A percentile compares a stretch with the other conserved stretches of the same genome.
Conservation (phyloP, 2,888 invertebrate species). For the Eristalinus sepulchralis region DNA sequence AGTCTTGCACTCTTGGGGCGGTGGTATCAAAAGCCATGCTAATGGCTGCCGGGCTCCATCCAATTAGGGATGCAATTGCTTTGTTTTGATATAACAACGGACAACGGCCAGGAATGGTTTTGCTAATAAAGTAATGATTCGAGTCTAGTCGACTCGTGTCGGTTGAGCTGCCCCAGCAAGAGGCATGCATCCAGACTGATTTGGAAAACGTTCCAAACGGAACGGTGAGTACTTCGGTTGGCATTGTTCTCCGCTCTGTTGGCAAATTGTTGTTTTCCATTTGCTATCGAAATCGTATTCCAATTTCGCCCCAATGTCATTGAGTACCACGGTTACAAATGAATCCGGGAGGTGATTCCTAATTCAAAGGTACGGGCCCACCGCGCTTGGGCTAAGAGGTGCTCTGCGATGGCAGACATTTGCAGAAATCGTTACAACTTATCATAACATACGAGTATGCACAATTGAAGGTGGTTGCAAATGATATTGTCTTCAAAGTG, state of each 20-base stretch:
- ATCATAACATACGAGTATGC: neutral
- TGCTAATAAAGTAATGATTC: conserved; percentile 8
- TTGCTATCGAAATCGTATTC: neutral
- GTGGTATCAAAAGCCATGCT: neutral
- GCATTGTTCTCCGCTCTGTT: neutral
- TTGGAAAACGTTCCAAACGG: neutral
- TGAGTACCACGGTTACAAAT: neutral
- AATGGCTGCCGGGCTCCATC: neutral
- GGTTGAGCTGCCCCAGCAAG: neutral
- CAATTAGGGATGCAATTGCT: conserved; percentile 16
- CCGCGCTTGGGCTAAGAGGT: neutral
- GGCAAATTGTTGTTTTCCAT: neutral
- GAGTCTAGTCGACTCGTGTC: neutral
- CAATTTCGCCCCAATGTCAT: neutral
- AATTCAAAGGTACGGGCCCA: neutral
- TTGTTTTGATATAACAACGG: neutral
- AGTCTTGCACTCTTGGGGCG: neutral
- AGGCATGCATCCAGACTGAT: neutral
- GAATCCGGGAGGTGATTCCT: neutral
- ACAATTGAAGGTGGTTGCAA: neutral
- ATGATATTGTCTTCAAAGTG: neutral
- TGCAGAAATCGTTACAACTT: neutral
- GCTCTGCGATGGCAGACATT: neutral
- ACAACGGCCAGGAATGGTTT: neutral
- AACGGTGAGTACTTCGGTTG: neutral